Percentiles rank a stretch among this genome's conserved stretches.
These are phyloP conservation scores for Numida meleagris DNA, from an alignment of 2,113 vertebrate genomes.

Conservation along the genomic window DNA sequence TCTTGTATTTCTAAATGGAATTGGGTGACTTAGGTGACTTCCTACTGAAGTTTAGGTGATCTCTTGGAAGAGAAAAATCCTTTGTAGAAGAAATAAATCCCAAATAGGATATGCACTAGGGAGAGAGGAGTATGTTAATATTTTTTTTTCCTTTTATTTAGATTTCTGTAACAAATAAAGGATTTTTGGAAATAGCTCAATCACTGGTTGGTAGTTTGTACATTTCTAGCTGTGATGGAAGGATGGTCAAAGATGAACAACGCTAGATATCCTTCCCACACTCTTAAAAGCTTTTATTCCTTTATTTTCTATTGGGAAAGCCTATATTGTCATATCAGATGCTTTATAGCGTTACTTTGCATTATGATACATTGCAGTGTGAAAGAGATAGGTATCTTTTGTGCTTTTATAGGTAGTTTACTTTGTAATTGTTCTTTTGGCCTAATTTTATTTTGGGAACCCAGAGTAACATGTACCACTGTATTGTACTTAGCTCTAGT, in stretches of 20 bases:
- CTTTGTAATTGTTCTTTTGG: neutral
- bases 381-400: neutral
- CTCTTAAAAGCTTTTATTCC: too few relatives aligned
- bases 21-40: neutral
- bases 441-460: neutral
- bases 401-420: neutral
- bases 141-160: neutral
- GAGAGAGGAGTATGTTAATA: neutral
- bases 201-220: neutral
- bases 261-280: too few relatives aligned
- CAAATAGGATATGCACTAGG: neutral
- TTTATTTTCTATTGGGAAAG: neutral
- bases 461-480: neutral
- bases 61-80: neutral
- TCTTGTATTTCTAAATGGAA: neutral
- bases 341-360: neutral
- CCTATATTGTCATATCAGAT: neutral
- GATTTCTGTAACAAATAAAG: neutral
- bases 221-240: neutral
- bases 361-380: fast-evolving
- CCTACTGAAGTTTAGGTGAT: neutral
- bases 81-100: neutral
- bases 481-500: too few relatives aligned
- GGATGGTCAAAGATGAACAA: neutral
- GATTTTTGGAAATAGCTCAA: neutral